Evolutionary conservation across 2,888 invertebrate genomes (phyloP).

Genomic region (Tachystola acroxantha): DNA sequence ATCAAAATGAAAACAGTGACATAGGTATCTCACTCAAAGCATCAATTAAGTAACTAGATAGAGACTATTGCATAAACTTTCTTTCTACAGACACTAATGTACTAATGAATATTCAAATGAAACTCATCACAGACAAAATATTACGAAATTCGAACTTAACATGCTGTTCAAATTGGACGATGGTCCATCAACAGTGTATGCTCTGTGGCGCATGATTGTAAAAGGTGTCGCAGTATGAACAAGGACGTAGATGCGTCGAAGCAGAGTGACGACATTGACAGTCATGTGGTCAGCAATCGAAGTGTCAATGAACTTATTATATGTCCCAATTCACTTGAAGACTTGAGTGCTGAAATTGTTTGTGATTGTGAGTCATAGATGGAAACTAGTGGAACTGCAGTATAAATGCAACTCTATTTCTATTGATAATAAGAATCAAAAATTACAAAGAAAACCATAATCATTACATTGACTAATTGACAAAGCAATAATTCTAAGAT

Average conservation of each 20-base stretch:
- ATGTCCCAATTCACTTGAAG: conserved; percentile 45
- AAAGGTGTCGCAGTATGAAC: conserved; percentile 12
- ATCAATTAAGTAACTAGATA: conserved; percentile 34
- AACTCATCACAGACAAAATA: conserved; percentile 16
- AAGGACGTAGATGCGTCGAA: conserved; percentile 22
- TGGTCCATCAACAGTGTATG: conserved; percentile 8
- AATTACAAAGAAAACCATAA: no score
- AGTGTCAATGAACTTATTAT: conserved; percentile 55
- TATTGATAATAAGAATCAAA: no score
- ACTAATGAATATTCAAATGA: conserved; percentile 5
- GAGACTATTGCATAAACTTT: conserved; percentile 35
- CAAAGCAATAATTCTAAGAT: no score
- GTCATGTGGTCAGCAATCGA: conserved; percentile 48
- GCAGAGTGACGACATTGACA: conserved; percentile 43
- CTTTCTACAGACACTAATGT: conserved; percentile 20
- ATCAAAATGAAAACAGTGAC: background rate
- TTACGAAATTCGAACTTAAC: background rate
- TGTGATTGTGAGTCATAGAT: conserved; percentile 17
- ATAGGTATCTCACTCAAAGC: conserved; percentile 29
- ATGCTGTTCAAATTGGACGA: conserved; percentile 1
- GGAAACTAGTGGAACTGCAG: background rate
- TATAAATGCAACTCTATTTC: background rate
- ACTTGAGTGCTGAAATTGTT: conserved; percentile 32
- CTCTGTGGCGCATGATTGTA: conserved; percentile 13
- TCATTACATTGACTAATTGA: no score